Conservation (phyloP, 2,113 vertebrate species). For the Myrmecophaga tridactyla region DNA sequence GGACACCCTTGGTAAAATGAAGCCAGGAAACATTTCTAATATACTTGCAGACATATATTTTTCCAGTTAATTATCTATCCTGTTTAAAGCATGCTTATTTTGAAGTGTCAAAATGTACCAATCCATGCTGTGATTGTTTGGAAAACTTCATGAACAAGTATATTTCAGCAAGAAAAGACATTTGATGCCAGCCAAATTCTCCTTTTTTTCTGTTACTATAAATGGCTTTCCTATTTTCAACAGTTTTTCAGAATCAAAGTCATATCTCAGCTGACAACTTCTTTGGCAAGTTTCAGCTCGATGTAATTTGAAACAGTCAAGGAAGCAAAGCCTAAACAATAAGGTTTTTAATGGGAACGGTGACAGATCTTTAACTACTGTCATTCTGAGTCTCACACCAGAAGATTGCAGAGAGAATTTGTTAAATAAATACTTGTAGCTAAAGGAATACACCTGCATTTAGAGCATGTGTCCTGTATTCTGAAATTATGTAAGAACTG, state of each 20-base stretch:
- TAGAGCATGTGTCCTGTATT: conserved; percentile 21
- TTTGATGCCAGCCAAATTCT: conserved; percentile 58
- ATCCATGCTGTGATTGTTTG: conserved; percentile 63
- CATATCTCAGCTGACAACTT: conserved; percentile 72
- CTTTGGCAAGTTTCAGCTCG: conserved; percentile 71
- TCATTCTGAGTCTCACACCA: conserved; percentile 59
- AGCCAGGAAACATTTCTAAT: conserved; percentile 55
- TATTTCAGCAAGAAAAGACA: conserved; percentile 60
- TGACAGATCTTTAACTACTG: conserved; percentile 72
- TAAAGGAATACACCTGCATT: conserved; percentile 60
- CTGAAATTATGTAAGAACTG: conserved; percentile 43
- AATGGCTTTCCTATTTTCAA: conserved; percentile 72
- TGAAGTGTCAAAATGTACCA: conserved; percentile 70
- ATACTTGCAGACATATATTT: conserved; percentile 48
- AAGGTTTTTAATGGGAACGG: conserved; percentile 62
- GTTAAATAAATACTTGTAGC: conserved; percentile 57
- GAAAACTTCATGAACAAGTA: conserved; percentile 59
- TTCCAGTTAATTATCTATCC: conserved; percentile 64
- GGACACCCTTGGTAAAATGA: conserved; percentile 43
- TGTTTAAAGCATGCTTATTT: conserved; percentile 66
- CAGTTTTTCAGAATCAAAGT: conserved; percentile 74
- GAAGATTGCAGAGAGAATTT: conserved; percentile 61
- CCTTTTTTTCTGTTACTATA: conserved; percentile 57
- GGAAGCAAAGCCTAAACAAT: conserved; percentile 73
- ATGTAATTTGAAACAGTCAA: conserved; percentile 71